Percentiles rank a stretch among this genome's conserved stretches.
These are phyloP conservation scores for Protonemura montana DNA, from an alignment of 2,888 invertebrate species.

Conservation along the genomic window DNA sequence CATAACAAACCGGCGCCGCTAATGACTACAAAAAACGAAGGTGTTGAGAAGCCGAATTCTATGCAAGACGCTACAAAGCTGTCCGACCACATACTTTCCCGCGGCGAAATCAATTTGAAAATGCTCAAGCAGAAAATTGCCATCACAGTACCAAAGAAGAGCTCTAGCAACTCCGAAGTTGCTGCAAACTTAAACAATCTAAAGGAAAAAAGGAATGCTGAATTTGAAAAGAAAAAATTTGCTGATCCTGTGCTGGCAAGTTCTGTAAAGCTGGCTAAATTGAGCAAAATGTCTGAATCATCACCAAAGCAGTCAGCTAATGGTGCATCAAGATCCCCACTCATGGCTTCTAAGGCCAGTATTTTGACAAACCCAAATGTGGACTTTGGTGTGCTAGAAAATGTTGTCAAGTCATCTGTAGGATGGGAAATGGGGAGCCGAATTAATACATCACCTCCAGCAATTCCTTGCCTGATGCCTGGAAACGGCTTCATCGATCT, in stretches of 20 bases:
- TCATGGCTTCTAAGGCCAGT: neutral
- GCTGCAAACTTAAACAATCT: neutral
- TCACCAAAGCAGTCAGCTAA: neutral
- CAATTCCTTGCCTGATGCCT: neutral
- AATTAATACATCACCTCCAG: neutral
- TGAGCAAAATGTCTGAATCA: neutral
- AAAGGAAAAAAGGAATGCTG: slow-evolving; percentile 1
- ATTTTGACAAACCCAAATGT: neutral
- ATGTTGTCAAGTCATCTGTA: neutral
- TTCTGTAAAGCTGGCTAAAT: neutral
- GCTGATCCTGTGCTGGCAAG: neutral
- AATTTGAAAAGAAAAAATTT: neutral
- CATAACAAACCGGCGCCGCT: neutral
- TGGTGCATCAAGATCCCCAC: neutral
- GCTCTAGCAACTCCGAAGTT: neutral
- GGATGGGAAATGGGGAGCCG: neutral
- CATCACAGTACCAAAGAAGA: neutral
- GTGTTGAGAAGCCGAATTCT: neutral
- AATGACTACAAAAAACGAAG: neutral
- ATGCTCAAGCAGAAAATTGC: neutral
- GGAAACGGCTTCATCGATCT: slow-evolving; percentile 45
- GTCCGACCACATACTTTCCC: neutral
- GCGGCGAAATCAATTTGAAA: slow-evolving; percentile 9
- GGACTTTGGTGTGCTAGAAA: neutral
- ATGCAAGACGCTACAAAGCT: neutral